Evolutionary conservation across 1,140 invertebrate species (phyloP).

Genomic region (Cyclina sinensis): DNA sequence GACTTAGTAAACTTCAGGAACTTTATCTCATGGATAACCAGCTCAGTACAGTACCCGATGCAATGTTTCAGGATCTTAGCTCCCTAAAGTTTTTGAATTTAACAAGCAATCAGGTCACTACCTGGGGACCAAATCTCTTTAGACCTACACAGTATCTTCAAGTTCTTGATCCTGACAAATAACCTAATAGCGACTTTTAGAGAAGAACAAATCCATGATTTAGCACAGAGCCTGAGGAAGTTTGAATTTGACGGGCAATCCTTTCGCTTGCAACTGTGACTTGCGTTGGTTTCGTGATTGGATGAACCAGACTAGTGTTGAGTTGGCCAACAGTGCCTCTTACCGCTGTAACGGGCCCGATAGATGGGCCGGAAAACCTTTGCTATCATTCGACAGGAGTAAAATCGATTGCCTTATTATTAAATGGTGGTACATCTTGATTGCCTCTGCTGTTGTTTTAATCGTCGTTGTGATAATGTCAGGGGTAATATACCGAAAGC

Average conservation of each 20-base stretch:
- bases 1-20: conserved; percentile 68
- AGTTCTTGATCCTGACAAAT: conserved; percentile 72
- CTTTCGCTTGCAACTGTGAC: conserved; percentile 79
- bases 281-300: conserved; percentile 79
- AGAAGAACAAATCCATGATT: conserved; percentile 70
- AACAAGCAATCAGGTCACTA: conserved; percentile 71
- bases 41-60: conserved; percentile 64
- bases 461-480: conserved; percentile 63
- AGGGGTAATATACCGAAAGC: conserved; percentile 66
- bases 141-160: conserved; percentile 36
- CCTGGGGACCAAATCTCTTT: conserved; percentile 73
- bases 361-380: conserved; percentile 72
- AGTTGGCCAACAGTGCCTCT: conserved; percentile 45
- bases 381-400: conserved; percentile 72
- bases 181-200: conserved; percentile 76
- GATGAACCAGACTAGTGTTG: conserved; percentile 73
- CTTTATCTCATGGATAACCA: conserved; percentile 73
- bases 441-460: conserved; percentile 33
- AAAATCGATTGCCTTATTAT: conserved; percentile 78
- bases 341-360: conserved; percentile 75
- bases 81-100: conserved; percentile 69
- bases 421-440: conserved; percentile 68
- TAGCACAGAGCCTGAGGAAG: conserved; percentile 51
- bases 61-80: conserved; percentile 68
- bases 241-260: conserved; percentile 76